Evolutionary conservation across 2,113 vertebrate species (phyloP).

Genomic region (Menura novaehollandiae): DNA sequence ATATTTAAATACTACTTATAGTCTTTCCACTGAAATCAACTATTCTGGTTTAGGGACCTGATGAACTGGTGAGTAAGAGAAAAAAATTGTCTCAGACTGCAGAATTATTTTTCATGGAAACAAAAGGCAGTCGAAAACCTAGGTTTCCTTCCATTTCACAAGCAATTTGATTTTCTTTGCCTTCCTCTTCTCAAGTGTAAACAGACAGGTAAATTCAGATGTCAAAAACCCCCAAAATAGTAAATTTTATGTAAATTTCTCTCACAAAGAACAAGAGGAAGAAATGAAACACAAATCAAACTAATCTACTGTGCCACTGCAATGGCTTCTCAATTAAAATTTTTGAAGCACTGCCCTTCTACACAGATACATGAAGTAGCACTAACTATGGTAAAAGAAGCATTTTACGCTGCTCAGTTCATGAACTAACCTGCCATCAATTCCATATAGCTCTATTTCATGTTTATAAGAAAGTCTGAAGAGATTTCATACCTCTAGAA

Average conservation of each 20-base stretch:
- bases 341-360: neutral
- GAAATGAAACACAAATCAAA: neutral
- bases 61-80: neutral
- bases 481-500: neutral
- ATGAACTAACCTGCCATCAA: neutral
- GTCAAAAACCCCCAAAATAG: accelerated
- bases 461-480: neutral
- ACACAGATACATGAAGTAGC: neutral
- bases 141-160: neutral
- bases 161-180: neutral
- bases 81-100: neutral
- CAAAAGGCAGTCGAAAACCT: neutral
- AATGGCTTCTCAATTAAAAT: neutral
- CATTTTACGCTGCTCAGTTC: neutral
- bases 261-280: neutral
- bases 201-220: neutral
- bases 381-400: neutral
- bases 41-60: neutral
- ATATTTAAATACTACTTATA: neutral
- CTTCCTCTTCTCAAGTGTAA: neutral
- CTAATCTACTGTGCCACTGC: neutral
- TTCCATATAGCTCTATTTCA: neutral
- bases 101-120: neutral
- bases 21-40: neutral
- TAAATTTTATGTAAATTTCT: neutral